These are phyloP conservation scores for Megaleporinus macrocephalus DNA, from an alignment of 2,113 vertebrate genomes.

Conservation along the genomic window DNA sequence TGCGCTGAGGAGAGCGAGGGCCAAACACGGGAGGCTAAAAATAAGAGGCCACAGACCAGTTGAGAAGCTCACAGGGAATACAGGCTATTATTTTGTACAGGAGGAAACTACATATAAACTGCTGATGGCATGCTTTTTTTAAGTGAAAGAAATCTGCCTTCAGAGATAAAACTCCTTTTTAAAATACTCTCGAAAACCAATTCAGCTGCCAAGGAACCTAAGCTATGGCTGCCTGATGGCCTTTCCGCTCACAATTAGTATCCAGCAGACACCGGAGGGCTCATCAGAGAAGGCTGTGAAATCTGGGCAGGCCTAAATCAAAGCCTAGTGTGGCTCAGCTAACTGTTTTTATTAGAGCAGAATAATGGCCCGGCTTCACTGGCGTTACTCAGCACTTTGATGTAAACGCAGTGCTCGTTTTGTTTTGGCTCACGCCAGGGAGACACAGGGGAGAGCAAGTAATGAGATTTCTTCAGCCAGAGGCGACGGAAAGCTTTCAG, in stretches of 20 bases:
- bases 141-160: conserved; percentile 5
- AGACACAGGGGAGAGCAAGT: conserved; percentile 42
- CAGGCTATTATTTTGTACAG: neutral
- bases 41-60: neutral
- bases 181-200: neutral
- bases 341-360: conserved; percentile 41
- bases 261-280: neutral
- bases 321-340: conserved; percentile 28
- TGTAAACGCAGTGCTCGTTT: conserved; percentile 44
- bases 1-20: neutral
- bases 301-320: conserved; percentile 32
- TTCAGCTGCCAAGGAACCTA: neutral
- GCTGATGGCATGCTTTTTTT: neutral
- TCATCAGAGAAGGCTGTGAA: conserved; percentile 25
- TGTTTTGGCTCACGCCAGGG: conserved; percentile 20
- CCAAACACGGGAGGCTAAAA: conserved; percentile 19
- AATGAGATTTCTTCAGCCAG: conserved; percentile 39
- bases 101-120: conserved; percentile 25
- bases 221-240: conserved; percentile 11
- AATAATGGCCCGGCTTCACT: conserved; percentile 30
- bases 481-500: conserved; percentile 37
- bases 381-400: conserved; percentile 50
- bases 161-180: conserved; percentile 2
- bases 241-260: conserved; percentile 23
- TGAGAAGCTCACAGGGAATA: neutral